A percentile compares a stretch with the other conserved stretches of the same genome.
phyloP scores from a whole-genome alignment of 2,888 invertebrate species.

The Hofmannophila pseudospretella region DNA sequence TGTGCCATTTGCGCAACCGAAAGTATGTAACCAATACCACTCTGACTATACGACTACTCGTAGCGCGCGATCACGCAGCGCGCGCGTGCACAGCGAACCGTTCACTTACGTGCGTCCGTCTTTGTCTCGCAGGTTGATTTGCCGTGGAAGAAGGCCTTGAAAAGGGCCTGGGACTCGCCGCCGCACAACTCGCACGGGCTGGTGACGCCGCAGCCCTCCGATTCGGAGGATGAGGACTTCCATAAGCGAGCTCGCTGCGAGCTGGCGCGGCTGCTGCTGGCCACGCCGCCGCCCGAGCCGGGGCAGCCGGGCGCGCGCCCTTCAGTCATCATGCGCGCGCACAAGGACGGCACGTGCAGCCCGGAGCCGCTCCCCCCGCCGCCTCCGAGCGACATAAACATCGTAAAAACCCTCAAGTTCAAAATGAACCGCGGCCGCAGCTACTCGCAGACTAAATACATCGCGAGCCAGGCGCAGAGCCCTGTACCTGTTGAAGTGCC shows the following conservation, averaged over 20 bases:
- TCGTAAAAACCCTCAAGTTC: constrained; percentile 83
- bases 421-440: constrained; percentile 83
- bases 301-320: constrained; percentile 61
- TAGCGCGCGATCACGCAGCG: constrained; percentile 56
- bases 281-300: constrained; percentile 75
- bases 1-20: constrained; percentile 56
- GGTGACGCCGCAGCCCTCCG: constrained; percentile 91
- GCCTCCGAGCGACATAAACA: constrained; percentile 70
- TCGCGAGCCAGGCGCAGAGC: constrained; percentile 59
- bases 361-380: constrained; percentile 59
- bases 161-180: constrained; percentile 51
- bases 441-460: constrained; percentile 79
- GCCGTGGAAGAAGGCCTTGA: constrained; percentile 60
- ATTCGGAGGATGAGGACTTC: constrained; percentile 86
- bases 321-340: constrained; percentile 92
- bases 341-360: constrained; percentile 87
- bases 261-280: constrained; percentile 71
- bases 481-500: constrained; percentile 19
- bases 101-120: constrained; percentile 59
- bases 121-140: constrained; percentile 68
- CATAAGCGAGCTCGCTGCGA: constrained; percentile 69
- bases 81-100: constrained; percentile 63
- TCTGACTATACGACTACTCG: constrained; percentile 22
- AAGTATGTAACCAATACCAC: constrained; percentile 50
- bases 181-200: constrained; percentile 49